These are phyloP conservation scores for Chloroceryle amazona DNA, from an alignment of 2,797 vertebrate genomes.

Conservation along the genomic window DNA sequence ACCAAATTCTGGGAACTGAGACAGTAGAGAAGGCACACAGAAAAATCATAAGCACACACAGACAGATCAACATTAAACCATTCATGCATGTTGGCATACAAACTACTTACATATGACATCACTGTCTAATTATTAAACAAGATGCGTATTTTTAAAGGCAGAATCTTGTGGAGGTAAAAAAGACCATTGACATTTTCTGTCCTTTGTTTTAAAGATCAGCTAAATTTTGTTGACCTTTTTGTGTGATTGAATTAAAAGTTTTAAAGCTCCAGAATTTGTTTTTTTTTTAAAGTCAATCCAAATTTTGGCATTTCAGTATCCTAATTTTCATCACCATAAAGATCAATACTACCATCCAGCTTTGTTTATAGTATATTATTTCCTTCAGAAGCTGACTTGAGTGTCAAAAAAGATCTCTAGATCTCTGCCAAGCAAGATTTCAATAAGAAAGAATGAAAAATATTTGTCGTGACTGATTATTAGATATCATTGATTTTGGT, in stretches of 20 bases:
- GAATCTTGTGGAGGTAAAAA: background rate
- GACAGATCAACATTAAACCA: background rate
- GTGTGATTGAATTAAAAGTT: constrained; percentile 6
- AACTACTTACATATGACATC: background rate
- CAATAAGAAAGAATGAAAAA: constrained; percentile 30
- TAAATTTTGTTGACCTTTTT: constrained; percentile 49
- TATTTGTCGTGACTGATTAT: constrained; percentile 22
- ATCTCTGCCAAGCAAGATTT: constrained; percentile 16
- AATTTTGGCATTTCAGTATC: constrained; percentile 18
- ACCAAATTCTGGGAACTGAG: background rate
- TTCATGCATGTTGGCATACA: background rate
- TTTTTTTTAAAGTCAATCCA: constrained; percentile 35
- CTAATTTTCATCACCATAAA: constrained; percentile 38
- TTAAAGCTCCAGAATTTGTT: background rate
- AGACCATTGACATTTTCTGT: constrained; percentile 1
- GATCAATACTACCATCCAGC: background rate
- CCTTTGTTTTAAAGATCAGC: background rate
- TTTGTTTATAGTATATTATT: constrained; percentile 19
- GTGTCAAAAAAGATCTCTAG: constrained; percentile 4
- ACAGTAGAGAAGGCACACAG: background rate
- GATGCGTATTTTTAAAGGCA: background rate
- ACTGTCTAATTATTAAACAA: background rate
- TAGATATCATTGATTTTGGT: constrained; percentile 15
- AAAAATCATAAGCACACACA: background rate
- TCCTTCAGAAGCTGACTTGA: constrained; percentile 6